phyloP scores from a whole-genome alignment of 2,888 invertebrate genomes.

The Spialia ferax region DNA sequence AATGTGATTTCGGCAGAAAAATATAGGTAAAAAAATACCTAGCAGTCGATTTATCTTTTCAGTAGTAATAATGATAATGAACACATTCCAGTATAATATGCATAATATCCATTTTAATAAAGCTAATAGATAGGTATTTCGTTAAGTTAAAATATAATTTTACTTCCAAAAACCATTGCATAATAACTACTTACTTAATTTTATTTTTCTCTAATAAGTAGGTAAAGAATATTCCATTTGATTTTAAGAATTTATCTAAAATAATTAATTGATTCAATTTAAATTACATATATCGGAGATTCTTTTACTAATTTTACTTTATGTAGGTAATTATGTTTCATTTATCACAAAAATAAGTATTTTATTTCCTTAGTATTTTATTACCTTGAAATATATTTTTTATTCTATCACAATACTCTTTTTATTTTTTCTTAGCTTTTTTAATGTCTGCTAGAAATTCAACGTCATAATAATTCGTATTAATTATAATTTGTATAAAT shows the following conservation, averaged over 20 bases:
- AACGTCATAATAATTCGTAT: constrained; percentile 35
- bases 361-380: neutral
- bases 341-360: neutral
- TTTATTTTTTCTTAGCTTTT: constrained; percentile 32
- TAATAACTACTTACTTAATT: too few relatives aligned
- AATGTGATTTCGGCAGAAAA: neutral
- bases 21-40: neutral
- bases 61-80: neutral
- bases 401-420: neutral
- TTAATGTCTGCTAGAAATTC: constrained; percentile 31
- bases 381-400: too few relatives aligned
- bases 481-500: constrained; percentile 51
- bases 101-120: too few relatives aligned
- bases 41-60: neutral
- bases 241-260: too few relatives aligned
- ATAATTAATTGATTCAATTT: too few relatives aligned
- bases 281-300: too few relatives aligned
- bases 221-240: too few relatives aligned
- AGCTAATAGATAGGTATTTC: too few relatives aligned
- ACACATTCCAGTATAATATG: neutral
- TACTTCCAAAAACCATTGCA: too few relatives aligned
- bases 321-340: neutral
- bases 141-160: too few relatives aligned
- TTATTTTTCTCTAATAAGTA: too few relatives aligned
- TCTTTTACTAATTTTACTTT: too few relatives aligned